phyloP scores from a whole-genome alignment of 2,888 invertebrate species.

The Euphydryas editha region DNA sequence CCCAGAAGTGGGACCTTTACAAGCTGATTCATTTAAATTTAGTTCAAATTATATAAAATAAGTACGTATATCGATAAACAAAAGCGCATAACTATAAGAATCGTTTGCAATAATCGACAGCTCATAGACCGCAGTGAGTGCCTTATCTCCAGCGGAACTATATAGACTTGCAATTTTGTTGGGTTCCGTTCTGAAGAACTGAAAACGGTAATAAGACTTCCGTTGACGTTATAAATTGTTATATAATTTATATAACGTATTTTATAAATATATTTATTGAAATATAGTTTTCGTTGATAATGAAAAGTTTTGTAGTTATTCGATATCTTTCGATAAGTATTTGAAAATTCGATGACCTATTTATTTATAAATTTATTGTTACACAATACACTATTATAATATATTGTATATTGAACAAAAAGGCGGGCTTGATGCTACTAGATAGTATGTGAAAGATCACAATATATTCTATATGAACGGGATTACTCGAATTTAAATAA shows the following conservation, averaged over 20 bases:
- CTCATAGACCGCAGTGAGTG: conserved; percentile 55
- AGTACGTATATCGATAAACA: conserved; percentile 33
- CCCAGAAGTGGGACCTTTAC: too few species aligned
- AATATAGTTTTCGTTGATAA: not conserved
- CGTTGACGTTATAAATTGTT: conserved; percentile 10
- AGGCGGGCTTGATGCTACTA: too few species aligned
- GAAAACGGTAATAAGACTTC: conserved; percentile 34
- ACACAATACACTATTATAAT: too few species aligned
- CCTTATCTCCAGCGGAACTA: conserved; percentile 50
- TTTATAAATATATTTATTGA: not conserved
- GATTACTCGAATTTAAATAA: too few species aligned
- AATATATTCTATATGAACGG: too few species aligned
- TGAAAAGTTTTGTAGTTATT: not conserved
- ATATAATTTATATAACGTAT: not conserved
- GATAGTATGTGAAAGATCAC: too few species aligned
- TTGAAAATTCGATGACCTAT: too few species aligned
- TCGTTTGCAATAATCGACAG: conserved; percentile 66
- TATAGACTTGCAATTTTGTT: conserved; percentile 50
- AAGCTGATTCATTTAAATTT: too few species aligned
- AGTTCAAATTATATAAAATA: not conserved
- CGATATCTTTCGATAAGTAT: not conserved
- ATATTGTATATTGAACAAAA: too few species aligned
- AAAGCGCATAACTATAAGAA: conserved; percentile 51
- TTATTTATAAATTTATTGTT: too few species aligned
- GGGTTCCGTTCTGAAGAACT: conserved; percentile 33